These are phyloP conservation scores for Stegana nigrithorax DNA, from an alignment of 2,888 invertebrate genomes.

Conservation along the genomic window DNA sequence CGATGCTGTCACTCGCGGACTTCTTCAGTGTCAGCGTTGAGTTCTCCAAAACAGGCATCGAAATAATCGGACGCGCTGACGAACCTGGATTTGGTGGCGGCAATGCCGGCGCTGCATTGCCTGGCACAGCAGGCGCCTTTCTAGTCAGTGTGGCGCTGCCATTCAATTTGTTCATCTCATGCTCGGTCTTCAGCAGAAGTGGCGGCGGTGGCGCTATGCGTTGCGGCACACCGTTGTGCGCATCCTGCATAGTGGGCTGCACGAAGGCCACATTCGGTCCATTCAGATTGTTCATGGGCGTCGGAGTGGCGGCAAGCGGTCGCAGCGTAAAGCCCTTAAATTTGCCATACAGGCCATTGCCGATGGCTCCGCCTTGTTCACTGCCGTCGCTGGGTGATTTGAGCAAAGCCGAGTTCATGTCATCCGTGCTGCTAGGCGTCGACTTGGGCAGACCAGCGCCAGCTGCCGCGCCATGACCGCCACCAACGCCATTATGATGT, in stretches of 20 bases:
- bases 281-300: constrained; percentile 57
- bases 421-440: constrained; percentile 75
- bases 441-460: constrained; percentile 68
- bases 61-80: constrained; percentile 80
- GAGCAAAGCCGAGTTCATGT: constrained; percentile 78
- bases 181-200: constrained; percentile 59
- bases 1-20: constrained; percentile 47
- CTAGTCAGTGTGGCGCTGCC: constrained; percentile 43
- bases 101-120: constrained; percentile 69
- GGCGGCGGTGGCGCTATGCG: constrained; percentile 75
- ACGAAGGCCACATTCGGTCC: constrained; percentile 72
- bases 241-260: constrained; percentile 64
- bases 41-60: constrained; percentile 83
- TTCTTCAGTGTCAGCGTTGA: constrained; percentile 72
- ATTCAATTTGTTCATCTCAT: constrained; percentile 43
- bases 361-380: constrained; percentile 69
- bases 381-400: constrained; percentile 72
- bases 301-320: constrained; percentile 61
- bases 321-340: constrained; percentile 86
- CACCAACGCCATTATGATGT: constrained; percentile 43
- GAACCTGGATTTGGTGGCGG: constrained; percentile 76
- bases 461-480: constrained; percentile 27
- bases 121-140: constrained; percentile 39
- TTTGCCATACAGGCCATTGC: constrained; percentile 82
- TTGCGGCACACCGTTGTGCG: constrained; percentile 65